Conservation (phyloP, 2,113 vertebrate genomes). For the Sphyrna mokarran region DNA sequence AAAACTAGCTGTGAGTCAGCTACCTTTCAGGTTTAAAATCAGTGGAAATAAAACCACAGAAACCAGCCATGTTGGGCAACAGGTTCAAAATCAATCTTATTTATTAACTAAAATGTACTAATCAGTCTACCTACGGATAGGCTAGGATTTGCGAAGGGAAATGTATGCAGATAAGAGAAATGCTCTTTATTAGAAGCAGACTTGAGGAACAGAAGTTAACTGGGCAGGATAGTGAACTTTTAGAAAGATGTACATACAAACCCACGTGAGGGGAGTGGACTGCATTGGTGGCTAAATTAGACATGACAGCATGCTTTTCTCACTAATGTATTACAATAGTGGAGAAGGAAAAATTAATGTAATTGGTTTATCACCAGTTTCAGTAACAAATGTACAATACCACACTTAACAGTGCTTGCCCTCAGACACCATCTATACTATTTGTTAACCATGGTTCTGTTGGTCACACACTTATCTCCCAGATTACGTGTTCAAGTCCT, state of each 20-base stretch:
- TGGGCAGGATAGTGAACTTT: neutral
- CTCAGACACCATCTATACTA: neutral
- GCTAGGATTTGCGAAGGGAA: neutral
- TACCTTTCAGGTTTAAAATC: neutral
- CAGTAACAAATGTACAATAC: neutral
- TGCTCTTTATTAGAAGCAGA: neutral
- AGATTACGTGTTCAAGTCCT: neutral
- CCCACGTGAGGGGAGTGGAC: neutral
- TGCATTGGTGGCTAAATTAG: no score
- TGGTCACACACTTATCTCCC: neutral
- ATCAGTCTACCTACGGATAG: neutral
- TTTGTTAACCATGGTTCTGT: neutral
- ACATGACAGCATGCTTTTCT: neutral
- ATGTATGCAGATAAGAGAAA: neutral
- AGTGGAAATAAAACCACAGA: constrained; percentile 8
- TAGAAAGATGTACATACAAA: neutral
- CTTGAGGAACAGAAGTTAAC: neutral
- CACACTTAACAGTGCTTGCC: neutral
- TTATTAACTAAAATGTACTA: neutral
- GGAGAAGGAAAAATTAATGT: neutral
- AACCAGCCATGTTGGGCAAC: neutral
- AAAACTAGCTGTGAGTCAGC: neutral
- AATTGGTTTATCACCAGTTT: neutral
- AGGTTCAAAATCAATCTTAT: neutral
- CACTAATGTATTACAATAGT: neutral